These are phyloP conservation scores for Corticium candelabrum DNA, from an alignment of 37 sponge, comb jelly and placozoan genomes.

Conservation along the genomic window DNA sequence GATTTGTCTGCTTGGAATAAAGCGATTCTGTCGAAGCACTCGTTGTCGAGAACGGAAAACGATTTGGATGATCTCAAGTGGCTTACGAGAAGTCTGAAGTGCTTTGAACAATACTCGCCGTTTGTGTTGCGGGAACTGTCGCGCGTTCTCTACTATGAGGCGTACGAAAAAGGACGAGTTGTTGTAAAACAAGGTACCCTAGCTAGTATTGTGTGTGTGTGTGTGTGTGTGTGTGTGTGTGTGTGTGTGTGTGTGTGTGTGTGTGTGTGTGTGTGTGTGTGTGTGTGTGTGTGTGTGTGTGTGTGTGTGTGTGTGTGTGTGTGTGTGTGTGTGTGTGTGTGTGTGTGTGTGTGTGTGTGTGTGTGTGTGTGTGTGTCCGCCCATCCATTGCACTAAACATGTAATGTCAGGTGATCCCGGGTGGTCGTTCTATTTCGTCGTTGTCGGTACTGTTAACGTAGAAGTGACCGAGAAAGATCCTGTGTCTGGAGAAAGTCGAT, in stretches of 20 bases:
- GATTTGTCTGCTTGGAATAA: not conserved
- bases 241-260: too few species aligned
- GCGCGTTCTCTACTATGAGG: conserved; percentile 42
- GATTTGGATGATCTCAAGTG: conserved; percentile 30
- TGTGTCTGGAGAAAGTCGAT: conserved; percentile 1
- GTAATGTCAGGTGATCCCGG: conserved; percentile 26
- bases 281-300: too few species aligned
- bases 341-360: too few species aligned
- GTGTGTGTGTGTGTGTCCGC: too few species aligned
- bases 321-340: too few species aligned
- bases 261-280: too few species aligned
- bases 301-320: too few species aligned
- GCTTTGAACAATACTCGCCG: conserved; percentile 54
- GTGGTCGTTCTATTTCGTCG: conserved; percentile 63
- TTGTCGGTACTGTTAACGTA: conserved; percentile 53
- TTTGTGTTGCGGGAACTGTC: conserved; percentile 50
- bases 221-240: too few species aligned
- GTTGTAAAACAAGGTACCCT: conserved; percentile 49
- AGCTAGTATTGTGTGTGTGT: too few species aligned
- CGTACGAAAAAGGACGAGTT: conserved; percentile 51
- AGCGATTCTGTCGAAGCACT: conserved; percentile 36
- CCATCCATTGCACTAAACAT: not conserved
- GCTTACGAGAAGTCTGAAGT: conserved; percentile 32
- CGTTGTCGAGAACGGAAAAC: conserved; percentile 28
- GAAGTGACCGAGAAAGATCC: conserved; percentile 44